A percentile compares a stretch with the other conserved stretches of the same genome.
Evolutionary conservation across 2,797 vertebrate species (phyloP).

Genomic region (Megalops cyprinoides): DNA sequence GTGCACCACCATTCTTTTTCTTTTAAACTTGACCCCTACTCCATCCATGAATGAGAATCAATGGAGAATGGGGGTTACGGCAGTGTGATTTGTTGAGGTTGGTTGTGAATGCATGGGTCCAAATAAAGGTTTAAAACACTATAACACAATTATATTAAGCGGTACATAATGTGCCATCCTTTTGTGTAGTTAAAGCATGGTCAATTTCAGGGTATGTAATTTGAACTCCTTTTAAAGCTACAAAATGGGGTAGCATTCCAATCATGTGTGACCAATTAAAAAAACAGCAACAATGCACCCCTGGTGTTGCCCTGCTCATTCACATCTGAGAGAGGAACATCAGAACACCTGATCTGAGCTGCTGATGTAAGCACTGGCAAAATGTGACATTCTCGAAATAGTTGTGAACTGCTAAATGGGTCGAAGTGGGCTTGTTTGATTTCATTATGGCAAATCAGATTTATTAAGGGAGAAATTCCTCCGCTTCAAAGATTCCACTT

Average conservation of each 20-base stretch:
- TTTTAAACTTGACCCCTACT: neutral
- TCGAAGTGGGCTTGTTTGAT: slow-evolving; percentile 26
- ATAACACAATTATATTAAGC: too few relatives aligned
- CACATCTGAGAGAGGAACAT: slow-evolving; percentile 5
- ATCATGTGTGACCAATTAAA: neutral
- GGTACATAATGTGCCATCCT: neutral
- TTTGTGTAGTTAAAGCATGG: neutral
- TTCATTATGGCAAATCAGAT: slow-evolving; percentile 40
- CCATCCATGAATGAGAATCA: neutral
- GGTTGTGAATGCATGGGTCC: neutral
- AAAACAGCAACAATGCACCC: too few relatives aligned
- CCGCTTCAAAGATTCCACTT: slow-evolving; percentile 15
- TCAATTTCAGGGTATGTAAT: neutral
- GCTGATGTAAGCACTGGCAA: slow-evolving; percentile 22
- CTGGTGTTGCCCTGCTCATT: neutral
- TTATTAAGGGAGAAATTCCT: slow-evolving; percentile 27
- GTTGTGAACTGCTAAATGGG: slow-evolving; percentile 28
- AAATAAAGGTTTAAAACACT: neutral
- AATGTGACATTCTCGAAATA: slow-evolving; percentile 41
- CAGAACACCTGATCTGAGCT: slow-evolving; percentile 20
- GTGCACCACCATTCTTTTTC: neutral
- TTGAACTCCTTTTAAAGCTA: neutral
- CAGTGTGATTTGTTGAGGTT: neutral
- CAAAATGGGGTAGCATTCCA: neutral
- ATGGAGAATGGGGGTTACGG: neutral